phyloP scores from a whole-genome alignment of 2,888 invertebrate species.

The Drosophila macrospina region DNA sequence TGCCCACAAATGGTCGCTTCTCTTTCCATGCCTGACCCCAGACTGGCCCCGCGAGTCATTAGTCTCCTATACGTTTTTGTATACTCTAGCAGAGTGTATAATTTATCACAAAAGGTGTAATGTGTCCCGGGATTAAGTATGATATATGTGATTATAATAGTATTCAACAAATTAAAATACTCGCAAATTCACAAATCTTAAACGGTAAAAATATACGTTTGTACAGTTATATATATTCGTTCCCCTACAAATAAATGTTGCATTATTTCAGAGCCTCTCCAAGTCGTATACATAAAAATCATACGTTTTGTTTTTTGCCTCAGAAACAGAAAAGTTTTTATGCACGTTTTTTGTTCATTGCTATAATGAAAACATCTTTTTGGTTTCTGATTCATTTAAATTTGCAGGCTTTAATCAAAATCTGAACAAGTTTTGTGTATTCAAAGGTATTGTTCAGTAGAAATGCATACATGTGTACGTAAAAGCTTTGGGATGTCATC shows the following conservation, averaged over 20 bases:
- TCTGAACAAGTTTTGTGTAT: constrained; percentile 30
- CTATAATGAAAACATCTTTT: constrained; percentile 12
- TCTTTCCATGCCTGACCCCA: constrained; percentile 3
- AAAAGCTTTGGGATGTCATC: constrained; percentile 18
- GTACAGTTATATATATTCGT: no score
- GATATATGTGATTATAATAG: neutral
- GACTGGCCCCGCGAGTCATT: constrained; percentile 19
- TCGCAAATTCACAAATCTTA: no score
- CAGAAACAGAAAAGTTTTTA: constrained; percentile 17
- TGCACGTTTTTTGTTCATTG: constrained; percentile 14
- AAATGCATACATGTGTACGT: constrained; percentile 1
- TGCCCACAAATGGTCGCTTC: constrained; percentile 12
- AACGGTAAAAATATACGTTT: no score
- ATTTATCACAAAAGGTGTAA: neutral
- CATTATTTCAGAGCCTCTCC: neutral
- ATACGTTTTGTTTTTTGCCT: neutral
- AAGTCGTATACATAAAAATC: neutral
- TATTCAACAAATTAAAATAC: neutral
- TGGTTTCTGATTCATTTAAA: constrained; percentile 40
- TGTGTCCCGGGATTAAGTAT: neutral
- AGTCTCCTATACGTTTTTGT: constrained; percentile 18
- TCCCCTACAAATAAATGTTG: no score
- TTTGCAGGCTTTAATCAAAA: constrained; percentile 27
- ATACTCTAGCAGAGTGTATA: neutral
- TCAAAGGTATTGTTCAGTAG: constrained; percentile 10